Conservation (phyloP, 2,113 vertebrate species). For the Potamarius usumacintae region DNA sequence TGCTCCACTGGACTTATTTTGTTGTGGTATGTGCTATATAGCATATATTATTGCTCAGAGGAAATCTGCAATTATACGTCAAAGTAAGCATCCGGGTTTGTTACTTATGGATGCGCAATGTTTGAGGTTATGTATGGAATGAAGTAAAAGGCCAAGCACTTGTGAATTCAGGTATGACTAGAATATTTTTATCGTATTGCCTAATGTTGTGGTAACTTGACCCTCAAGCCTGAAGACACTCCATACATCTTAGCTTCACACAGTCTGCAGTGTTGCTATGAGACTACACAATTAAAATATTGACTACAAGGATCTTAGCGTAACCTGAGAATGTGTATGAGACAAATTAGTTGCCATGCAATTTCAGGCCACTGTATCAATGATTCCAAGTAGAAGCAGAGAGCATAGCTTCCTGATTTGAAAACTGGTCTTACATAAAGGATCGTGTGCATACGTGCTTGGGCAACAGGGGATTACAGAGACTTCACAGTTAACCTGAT, state of each 20-base stretch:
- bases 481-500: background rate
- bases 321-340: background rate
- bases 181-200: background rate
- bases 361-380: slow-evolving; percentile 28
- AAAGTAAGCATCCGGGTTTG: background rate
- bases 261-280: slow-evolving; percentile 17
- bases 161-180: slow-evolving; percentile 2
- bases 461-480: background rate
- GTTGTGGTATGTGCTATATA: too few species aligned
- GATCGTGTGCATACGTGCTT: background rate
- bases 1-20: too few species aligned
- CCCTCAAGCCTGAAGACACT: slow-evolving; percentile 14
- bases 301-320: slow-evolving; percentile 11
- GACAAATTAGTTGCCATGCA: slow-evolving; percentile 30
- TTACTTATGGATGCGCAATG: background rate
- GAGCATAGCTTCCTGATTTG: slow-evolving; percentile 22
- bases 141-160: background rate
- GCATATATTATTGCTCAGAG: too few species aligned
- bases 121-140: slow-evolving; percentile 5
- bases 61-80: background rate
- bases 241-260: slow-evolving; percentile 6
- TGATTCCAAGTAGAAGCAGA: slow-evolving; percentile 3
- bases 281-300: background rate
- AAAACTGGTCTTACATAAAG: background rate
- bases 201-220: slow-evolving; percentile 29